Conservation (phyloP, 92 coral and sea anemone species). For the Epizoanthus scotinus region DNA sequence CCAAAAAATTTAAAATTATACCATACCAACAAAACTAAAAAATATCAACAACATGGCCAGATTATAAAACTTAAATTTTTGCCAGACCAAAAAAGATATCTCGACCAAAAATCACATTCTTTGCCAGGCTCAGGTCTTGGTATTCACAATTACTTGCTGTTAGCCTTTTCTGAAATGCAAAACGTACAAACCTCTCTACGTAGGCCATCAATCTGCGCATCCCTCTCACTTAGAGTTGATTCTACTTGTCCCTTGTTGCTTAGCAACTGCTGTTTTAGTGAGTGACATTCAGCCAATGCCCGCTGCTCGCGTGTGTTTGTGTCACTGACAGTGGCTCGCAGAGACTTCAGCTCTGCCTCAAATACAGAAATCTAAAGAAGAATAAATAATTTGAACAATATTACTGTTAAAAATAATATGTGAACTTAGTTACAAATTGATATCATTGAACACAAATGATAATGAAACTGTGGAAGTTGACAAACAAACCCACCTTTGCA, state of each 20-base stretch:
- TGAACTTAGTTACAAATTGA: too few relatives aligned
- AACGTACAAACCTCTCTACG: constrained; percentile 59
- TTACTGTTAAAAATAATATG: not conserved
- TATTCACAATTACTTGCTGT: too few relatives aligned
- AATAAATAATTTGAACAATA: not conserved
- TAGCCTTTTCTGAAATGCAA: too few relatives aligned
- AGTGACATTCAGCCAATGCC: constrained; percentile 50
- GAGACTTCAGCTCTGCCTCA: constrained; percentile 68
- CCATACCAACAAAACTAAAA: too few relatives aligned
- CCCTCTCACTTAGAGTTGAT: constrained; percentile 42
- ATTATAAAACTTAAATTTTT: too few relatives aligned
- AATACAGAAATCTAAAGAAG: constrained; percentile 59
- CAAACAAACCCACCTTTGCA: constrained; percentile 59
- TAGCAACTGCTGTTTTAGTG: constrained; percentile 52
- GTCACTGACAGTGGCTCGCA: constrained; percentile 49
- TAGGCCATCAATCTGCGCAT: constrained; percentile 44
- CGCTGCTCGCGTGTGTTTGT: constrained; percentile 53
- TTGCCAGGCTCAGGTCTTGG: too few relatives aligned
- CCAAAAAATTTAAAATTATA: too few relatives aligned
- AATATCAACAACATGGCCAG: too few relatives aligned
- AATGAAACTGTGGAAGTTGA: not conserved
- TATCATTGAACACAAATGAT: not conserved
- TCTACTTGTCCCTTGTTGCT: constrained; percentile 41
- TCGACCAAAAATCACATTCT: too few relatives aligned
- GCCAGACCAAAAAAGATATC: too few relatives aligned